Evolutionary conservation across 2,797 vertebrate species (phyloP), one percentile per base, ranked within the genome.

Genomic region (Mormyrus proboscirostris): DNA sequence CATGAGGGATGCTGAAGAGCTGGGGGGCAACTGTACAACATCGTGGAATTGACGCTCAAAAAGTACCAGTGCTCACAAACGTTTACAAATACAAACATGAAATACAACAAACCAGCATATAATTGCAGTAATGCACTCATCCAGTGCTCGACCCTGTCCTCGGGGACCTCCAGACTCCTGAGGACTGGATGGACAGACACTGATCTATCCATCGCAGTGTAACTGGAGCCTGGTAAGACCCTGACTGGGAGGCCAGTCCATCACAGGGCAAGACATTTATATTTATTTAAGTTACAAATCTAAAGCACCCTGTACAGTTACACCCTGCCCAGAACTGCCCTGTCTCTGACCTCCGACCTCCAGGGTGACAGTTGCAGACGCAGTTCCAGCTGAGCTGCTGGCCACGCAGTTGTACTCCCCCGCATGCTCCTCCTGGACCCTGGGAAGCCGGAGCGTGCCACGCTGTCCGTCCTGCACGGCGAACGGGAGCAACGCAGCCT

Each of bases 331-430:
- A 69, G 83, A 65, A 4, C 14, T 33, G 22, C n/a, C 29, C 29
- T 16, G 10, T 12, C 82, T 94, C 97, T 97, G 92, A 99, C 98
- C 91, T 90, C 98, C 98, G 89, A 99, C 96, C 0, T 95, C 94
- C 93, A 99, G 94, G 19, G 7, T 91, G 33, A 98, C 95, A 4
- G 91, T 90, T 0, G 95, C 94, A 0, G 95, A 92, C 12, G 96
- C 91, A 0, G 91, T 88, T 0, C 97, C 97, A 0, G 95, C 94
- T 86, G 96, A 92, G 2, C 94, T 96, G 7, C 95, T 94, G 0
- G 97, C 98, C 53, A 95, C 94, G 59, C 98, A 99, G 92, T 92
- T 89, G 49, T 98, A 99, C 76, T 84, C 89, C 19, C 98, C 98
- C 0, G 96, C 94, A 0, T 99, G 97, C 12, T 95, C 93, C 91